These are phyloP conservation scores for Ammospiza maritima DNA, from an alignment of 2,797 vertebrate genomes.

Conservation along the genomic window DNA sequence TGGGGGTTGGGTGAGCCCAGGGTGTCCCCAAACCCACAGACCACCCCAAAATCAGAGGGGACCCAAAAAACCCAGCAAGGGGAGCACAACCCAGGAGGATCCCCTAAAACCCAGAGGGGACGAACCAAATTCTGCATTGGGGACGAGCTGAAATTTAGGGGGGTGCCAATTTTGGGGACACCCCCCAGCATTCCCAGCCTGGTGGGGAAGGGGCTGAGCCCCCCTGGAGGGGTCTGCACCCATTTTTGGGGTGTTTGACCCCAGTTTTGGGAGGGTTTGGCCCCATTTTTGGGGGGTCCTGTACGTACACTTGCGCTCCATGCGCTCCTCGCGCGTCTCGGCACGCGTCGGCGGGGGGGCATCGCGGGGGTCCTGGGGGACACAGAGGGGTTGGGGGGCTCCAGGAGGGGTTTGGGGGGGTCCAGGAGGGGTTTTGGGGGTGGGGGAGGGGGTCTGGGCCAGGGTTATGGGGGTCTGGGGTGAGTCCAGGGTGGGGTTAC, in stretches of 20 bases:
- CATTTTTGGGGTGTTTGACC: neutral
- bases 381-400: no score
- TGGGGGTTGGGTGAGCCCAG: no score
- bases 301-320: neutral
- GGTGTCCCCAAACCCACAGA: neutral
- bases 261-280: neutral
- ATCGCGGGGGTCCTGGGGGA: no score
- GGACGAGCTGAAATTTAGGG: neutral
- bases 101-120: no score
- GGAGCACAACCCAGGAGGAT: no score
- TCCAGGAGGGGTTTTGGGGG: no score
- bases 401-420: no score
- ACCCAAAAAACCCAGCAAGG: neutral
- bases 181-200: neutral
- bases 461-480: no score
- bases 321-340: slow-evolving; percentile 76
- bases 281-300: neutral
- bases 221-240: neutral
- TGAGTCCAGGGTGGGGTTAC: no score
- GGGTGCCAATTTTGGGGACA: neutral
- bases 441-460: no score
- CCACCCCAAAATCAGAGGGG: neutral
- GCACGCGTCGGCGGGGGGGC: slow-evolving; percentile 80
- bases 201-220: neutral
- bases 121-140: neutral